Evolutionary conservation across 1,140 invertebrate genomes (phyloP).

Genomic region (Orussus abietinus): DNA sequence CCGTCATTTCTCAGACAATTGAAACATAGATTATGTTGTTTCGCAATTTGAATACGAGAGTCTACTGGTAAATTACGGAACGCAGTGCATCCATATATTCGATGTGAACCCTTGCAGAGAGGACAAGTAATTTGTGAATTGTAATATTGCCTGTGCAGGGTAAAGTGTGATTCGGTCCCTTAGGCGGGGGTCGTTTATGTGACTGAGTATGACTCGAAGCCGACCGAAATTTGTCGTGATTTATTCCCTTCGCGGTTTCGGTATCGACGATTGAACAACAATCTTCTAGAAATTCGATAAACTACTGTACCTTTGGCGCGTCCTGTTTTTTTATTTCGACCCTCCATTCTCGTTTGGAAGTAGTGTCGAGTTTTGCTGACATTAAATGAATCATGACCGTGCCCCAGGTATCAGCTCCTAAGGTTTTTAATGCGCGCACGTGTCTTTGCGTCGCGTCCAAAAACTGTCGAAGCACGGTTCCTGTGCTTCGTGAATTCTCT

Average conservation of each 20-base stretch:
- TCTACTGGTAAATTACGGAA: conserved; percentile 10
- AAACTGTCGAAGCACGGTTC: conserved; percentile 17
- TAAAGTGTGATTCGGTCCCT: neutral
- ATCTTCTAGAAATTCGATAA: conserved; percentile 5
- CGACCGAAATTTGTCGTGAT: neutral
- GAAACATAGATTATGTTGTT: conserved; percentile 10
- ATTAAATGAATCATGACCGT: conserved; percentile 13
- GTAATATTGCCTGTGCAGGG: conserved; percentile 2
- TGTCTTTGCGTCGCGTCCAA: conserved; percentile 24
- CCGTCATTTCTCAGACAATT: conserved; percentile 13
- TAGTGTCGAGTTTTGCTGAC: conserved; percentile 6
- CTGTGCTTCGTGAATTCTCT: conserved; percentile 26
- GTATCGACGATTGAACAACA: conserved; percentile 8
- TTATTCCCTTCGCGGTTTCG: conserved; percentile 1
- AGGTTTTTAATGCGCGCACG: conserved; percentile 22
- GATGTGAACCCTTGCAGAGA: conserved; percentile 11
- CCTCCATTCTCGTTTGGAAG: conserved; percentile 11
- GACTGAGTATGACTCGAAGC: conserved; percentile 1
- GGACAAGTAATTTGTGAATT: conserved; percentile 1
- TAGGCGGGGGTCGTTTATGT: conserved; percentile 2
- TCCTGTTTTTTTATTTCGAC: conserved; percentile 1
- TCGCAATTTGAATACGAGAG: conserved; percentile 3
- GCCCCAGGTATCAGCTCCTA: conserved; percentile 6
- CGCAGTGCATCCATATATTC: conserved; percentile 10
- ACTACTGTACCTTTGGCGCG: conserved; percentile 8